Conservation (phyloP, 2,113 vertebrate genomes). For the Anguilla japonica region DNA sequence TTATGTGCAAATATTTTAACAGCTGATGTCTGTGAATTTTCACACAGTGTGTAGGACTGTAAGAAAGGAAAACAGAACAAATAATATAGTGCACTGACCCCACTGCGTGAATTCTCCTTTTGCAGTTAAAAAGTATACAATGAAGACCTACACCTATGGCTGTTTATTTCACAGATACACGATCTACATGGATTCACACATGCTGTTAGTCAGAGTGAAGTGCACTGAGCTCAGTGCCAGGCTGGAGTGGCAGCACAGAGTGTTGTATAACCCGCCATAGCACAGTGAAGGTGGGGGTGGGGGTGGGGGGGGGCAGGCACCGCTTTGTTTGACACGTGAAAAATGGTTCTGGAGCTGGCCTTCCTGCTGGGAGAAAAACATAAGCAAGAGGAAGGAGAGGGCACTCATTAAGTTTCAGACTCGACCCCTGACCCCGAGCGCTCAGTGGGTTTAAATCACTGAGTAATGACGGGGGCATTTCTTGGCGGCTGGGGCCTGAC, state of each 20-base stretch:
- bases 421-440: neutral
- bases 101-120: neutral
- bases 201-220: neutral
- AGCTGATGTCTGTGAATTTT: neutral
- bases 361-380: neutral
- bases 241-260: neutral
- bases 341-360: neutral
- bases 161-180: neutral
- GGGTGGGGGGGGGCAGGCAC: too few relatives aligned
- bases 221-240: neutral
- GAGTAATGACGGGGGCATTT: constrained; percentile 48
- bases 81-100: neutral
- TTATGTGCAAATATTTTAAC: constrained; percentile 9
- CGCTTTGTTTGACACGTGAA: neutral
- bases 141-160: neutral
- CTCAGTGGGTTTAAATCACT: constrained; percentile 55
- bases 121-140: neutral
- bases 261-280: neutral
- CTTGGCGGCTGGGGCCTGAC: constrained; percentile 64
- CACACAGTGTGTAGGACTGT: neutral
- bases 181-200: neutral
- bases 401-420: constrained; percentile 2
- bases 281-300: neutral
- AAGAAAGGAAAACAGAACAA: neutral
- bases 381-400: neutral